Evolutionary conservation across 2,113 vertebrate genomes (phyloP).

Genomic region (Megalops atlanticus): DNA sequence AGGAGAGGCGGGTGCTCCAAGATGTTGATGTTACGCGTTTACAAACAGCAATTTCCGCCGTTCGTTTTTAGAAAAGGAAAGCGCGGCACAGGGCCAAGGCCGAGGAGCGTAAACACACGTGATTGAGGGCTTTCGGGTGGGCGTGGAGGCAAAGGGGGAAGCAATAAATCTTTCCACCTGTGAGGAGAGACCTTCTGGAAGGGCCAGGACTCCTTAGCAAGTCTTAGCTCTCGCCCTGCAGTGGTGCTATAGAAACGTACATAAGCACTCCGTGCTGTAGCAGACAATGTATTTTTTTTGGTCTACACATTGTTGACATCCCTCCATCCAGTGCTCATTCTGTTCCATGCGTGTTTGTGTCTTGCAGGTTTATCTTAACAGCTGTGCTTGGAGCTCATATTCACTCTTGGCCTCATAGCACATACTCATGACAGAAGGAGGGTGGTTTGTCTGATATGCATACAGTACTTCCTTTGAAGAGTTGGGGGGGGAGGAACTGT

Average conservation of each 20-base stretch:
- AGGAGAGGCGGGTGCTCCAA: conserved; percentile 36
- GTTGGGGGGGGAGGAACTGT: no score
- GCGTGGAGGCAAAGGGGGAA: background rate
- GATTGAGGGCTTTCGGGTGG: background rate
- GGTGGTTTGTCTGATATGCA: no score
- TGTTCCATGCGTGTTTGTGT: no score
- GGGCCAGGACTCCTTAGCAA: background rate
- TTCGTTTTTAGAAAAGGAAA: conserved; percentile 46
- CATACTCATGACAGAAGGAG: no score
- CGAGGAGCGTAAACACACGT: conserved; percentile 30
- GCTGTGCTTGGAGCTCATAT: background rate
- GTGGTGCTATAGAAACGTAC: background rate
- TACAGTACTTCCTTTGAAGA: no score
- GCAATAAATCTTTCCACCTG: conserved; percentile 31
- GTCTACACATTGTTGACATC: background rate
- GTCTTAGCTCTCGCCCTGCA: background rate
- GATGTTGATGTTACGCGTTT: conserved; percentile 52
- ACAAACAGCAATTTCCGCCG: conserved; percentile 57
- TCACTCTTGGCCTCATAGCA: background rate
- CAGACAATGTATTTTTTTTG: background rate
- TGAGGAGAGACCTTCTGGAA: conserved; percentile 11
- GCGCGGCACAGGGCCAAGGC: conserved; percentile 26
- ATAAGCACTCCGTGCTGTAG: background rate
- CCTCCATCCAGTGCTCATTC: background rate
- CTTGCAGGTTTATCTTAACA: no score